phyloP scores from a whole-genome alignment of 2,888 invertebrate genomes.

The Pachymerium ferrugineum region DNA sequence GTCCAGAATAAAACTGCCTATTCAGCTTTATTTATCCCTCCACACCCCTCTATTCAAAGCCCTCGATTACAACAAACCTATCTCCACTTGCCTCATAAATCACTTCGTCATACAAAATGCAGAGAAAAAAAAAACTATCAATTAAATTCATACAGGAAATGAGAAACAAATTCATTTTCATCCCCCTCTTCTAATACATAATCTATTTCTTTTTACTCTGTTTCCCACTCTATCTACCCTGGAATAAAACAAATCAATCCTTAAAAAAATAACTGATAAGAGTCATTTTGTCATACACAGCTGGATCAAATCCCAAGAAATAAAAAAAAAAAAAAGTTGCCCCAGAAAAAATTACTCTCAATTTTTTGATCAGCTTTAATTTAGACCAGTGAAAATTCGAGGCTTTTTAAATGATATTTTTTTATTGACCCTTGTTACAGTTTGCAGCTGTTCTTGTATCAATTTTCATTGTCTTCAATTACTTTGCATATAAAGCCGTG shows the following conservation, averaged over 20 bases:
- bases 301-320: too few species aligned
- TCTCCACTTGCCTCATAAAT: not conserved
- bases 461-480: constrained; percentile 11
- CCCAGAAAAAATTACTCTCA: too few species aligned
- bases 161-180: constrained; percentile 1
- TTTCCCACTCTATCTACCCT: not conserved
- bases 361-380: too few species aligned
- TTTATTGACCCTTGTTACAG: not conserved
- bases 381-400: too few species aligned
- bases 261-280: not conserved
- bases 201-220: not conserved
- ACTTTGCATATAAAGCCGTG: not conserved
- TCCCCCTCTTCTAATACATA: not conserved
- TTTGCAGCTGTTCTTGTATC: not conserved
- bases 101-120: not conserved
- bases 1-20: too few species aligned
- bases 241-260: too few species aligned
- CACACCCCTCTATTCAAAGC: too few species aligned
- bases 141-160: not conserved
- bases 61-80: too few species aligned
- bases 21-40: too few species aligned
- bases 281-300: too few species aligned
- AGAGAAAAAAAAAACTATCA: not conserved
- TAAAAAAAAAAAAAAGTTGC: too few species aligned
- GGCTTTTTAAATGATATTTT: not conserved